Evolutionary conservation across 2,797 vertebrate genomes (phyloP).

Genomic region (Carduelis carduelis): DNA sequence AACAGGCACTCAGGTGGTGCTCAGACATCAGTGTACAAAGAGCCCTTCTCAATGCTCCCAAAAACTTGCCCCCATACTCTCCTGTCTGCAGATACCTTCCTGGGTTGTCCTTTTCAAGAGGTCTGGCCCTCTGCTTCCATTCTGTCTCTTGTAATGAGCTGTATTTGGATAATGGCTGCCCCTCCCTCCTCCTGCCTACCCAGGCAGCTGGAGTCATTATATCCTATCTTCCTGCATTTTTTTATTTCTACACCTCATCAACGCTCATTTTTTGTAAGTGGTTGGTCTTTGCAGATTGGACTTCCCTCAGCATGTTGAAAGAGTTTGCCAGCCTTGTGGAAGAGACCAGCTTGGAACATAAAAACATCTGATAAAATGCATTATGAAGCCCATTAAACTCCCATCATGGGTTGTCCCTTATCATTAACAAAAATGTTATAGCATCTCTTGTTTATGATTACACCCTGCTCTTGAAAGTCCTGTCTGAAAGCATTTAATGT

Average conservation of each 20-base stretch:
- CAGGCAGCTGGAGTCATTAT: background rate
- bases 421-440: background rate
- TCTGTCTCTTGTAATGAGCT: background rate
- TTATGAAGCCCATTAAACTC: background rate
- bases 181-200: background rate
- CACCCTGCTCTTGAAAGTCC: background rate
- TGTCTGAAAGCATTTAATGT: background rate
- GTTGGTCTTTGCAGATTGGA: background rate
- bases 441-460: background rate
- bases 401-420: background rate
- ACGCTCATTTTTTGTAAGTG: background rate
- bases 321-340: background rate
- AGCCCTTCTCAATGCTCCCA: background rate
- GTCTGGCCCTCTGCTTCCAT: background rate
- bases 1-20: background rate
- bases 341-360: background rate
- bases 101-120: background rate
- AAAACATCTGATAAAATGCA: background rate
- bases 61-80: background rate
- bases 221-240: background rate
- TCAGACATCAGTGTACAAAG: background rate
- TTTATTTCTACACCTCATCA: background rate
- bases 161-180: background rate
- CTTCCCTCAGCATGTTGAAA: background rate
- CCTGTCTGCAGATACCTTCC: background rate